Conservation (phyloP, 2,113 vertebrate genomes). For the Dascyllus trimaculatus region DNA sequence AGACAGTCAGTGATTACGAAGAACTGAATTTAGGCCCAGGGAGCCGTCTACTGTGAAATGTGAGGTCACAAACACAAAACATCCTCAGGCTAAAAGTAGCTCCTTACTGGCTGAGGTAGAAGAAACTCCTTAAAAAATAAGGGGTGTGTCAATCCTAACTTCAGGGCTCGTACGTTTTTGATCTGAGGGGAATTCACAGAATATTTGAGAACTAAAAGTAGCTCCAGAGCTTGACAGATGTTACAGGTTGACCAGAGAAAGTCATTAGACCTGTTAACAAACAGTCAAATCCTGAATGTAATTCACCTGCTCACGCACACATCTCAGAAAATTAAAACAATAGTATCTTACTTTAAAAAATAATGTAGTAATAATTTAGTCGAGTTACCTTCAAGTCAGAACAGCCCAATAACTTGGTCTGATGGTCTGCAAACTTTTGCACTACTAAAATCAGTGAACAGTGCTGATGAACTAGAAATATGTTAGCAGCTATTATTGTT, state of each 20-base stretch:
- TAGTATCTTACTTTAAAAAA: neutral
- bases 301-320: neutral
- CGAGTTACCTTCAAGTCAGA: neutral
- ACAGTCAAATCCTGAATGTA: neutral
- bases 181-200: neutral
- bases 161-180: neutral
- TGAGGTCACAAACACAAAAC: neutral
- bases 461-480: neutral
- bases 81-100: slow-evolving; percentile 1
- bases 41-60: too few species aligned
- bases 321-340: neutral
- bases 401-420: neutral
- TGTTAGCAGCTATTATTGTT: neutral
- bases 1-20: neutral
- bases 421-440: neutral
- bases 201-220: neutral
- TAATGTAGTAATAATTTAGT: too few species aligned
- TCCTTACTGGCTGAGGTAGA: neutral
- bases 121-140: neutral
- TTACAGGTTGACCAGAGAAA: neutral
- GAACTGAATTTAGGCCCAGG: too few species aligned
- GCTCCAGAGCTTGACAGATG: neutral
- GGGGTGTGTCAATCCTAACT: neutral
- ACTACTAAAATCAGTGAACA: neutral
- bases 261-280: neutral